These are phyloP conservation scores for Ctenicera cuprea DNA, from an alignment of 2,888 invertebrate genomes.

Conservation along the genomic window DNA sequence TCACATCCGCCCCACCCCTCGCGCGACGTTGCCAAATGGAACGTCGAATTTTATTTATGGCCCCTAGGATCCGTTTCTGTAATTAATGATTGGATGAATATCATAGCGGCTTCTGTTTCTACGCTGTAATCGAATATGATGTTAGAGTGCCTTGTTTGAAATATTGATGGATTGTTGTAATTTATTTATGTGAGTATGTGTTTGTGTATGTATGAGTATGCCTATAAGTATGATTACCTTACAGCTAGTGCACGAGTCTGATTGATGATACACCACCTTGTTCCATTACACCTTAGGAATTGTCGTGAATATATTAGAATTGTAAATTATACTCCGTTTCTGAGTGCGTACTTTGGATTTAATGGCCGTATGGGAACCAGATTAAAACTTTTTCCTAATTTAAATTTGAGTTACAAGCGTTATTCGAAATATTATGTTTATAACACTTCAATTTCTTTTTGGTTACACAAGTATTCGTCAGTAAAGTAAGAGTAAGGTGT, in stretches of 20 bases:
- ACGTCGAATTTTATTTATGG: constrained; percentile 74
- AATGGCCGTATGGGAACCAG: constrained; percentile 12
- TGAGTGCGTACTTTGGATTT: constrained; percentile 25
- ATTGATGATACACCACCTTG: constrained; percentile 57
- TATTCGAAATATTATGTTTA: too few species aligned
- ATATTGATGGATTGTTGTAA: constrained; percentile 60
- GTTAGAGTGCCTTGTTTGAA: constrained; percentile 60
- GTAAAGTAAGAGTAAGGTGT: too few species aligned
- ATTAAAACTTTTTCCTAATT: neutral
- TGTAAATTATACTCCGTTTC: constrained; percentile 50
- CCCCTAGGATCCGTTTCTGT: constrained; percentile 72
- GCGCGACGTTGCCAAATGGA: constrained; percentile 74
- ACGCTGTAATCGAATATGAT: constrained; percentile 62
- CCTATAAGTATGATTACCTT: constrained; percentile 58
- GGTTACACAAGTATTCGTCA: too few species aligned
- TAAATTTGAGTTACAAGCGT: too few species aligned
- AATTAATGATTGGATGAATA: constrained; percentile 72
- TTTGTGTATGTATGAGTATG: constrained; percentile 59
- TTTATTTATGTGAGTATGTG: constrained; percentile 58
- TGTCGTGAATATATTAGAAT: constrained; percentile 58
- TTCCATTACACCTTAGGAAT: constrained; percentile 59
- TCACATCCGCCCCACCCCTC: constrained; percentile 79
- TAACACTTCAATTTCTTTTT: too few species aligned
- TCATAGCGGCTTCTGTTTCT: constrained; percentile 68
- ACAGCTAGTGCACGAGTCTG: constrained; percentile 58